Base-by-base conservation (phyloP, 2,113 vertebrate genomes). In the Macquaria australasica region DNA sequence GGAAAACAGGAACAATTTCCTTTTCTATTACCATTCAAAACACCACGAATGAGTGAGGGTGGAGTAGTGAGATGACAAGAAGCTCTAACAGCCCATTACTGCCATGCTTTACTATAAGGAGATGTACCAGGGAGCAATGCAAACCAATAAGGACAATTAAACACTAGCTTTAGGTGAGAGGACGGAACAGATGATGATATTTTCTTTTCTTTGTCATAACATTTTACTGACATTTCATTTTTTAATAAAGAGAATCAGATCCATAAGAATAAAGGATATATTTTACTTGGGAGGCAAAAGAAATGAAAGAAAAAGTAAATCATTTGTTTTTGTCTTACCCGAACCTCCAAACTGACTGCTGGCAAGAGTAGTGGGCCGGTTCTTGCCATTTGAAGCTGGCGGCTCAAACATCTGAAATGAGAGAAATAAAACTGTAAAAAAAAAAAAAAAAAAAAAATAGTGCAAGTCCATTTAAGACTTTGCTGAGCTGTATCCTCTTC, bases 331-430 rank as follows among this genome's bases (percentile, higher is more conserved):
- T 21, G 2, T 82, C 87, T 91, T 97, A 98, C 98, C 97, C 96
- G 97, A 95, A 88, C 96, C 94, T 94, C 96, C 96, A 69, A 98
- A 99, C 93, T 97, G 97, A 83, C 96, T 93, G 87, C 96, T 96
- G 0, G 95, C 96, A 66, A 98, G 95, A 63, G 97, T 96, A 58
- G 97, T 94, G 1, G 97, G 96, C 93, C 97, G 96, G 93, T 96
- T 97, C 93, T 98, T 99, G 76, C 98, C 98, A 63, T 97, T 98
- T 90, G 97, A 94, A 91, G 97, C 97, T 18, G 97, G 97, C 90
- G 96, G 95, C 15, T 97, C 97, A 93, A 99, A 99, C 97, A 99
- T 99, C 98, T 99, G 95, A 87, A 95, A 95, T 89, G 93, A 83
- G 60, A 89, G 28, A 45, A 75, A 79, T 15, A 5, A 53, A 53